phyloP scores from a whole-genome alignment of 2,888 invertebrate genomes.

The Mellilla xanthometata region DNA sequence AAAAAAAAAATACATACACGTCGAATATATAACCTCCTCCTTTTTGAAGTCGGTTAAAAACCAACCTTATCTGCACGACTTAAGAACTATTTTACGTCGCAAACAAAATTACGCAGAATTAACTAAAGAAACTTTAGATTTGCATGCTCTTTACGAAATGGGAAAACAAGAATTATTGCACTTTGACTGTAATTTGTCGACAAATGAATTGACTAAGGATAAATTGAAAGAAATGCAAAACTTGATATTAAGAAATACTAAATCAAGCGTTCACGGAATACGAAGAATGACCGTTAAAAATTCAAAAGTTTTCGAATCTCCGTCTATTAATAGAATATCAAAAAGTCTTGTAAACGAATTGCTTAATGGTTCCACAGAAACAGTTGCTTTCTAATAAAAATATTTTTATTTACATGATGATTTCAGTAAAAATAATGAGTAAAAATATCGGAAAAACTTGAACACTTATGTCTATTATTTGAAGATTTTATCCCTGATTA shows the following conservation, averaged over 20 bases:
- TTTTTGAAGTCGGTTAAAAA: too few relatives aligned
- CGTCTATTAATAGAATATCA: conserved; percentile 36
- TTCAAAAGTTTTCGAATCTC: conserved; percentile 12
- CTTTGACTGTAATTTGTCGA: conserved; percentile 39
- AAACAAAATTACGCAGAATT: conserved; percentile 44
- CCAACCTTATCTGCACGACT: conserved; percentile 61
- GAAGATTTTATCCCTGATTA: too few relatives aligned
- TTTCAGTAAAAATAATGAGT: not conserved
- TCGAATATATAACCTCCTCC: too few relatives aligned
- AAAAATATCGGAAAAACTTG: conserved; percentile 19
- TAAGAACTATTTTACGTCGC: conserved; percentile 53
- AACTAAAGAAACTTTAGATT: conserved; percentile 47
- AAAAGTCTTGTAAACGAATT: conserved; percentile 53
- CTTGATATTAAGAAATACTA: conserved; percentile 52
- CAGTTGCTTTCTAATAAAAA: conserved; percentile 30
- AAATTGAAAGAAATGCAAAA: conserved; percentile 62
- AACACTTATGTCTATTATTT: conserved; percentile 1
- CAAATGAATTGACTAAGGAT: conserved; percentile 52
- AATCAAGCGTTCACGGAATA: conserved; percentile 58
- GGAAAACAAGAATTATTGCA: conserved; percentile 49
- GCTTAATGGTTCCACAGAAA: conserved; percentile 30
- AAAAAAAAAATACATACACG: too few relatives aligned
- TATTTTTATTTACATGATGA: conserved; percentile 26
- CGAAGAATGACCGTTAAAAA: conserved; percentile 47
- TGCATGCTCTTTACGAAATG: conserved; percentile 60